Evolutionary conservation across 1,140 invertebrate species (phyloP).

Genomic region (Coenobita brevimanus): DNA sequence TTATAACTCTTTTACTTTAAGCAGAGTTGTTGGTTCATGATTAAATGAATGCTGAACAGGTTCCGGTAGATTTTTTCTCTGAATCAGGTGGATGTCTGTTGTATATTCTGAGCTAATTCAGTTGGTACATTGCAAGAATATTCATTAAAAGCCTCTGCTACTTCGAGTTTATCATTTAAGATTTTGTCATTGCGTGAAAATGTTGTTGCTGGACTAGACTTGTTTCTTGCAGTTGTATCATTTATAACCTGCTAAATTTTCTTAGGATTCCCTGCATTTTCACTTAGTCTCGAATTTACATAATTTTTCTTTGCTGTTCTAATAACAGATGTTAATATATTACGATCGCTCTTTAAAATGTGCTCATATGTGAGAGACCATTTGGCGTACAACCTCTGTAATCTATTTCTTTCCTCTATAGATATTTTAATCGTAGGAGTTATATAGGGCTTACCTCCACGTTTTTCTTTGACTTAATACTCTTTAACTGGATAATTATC

Average conservation of each 20-base stretch:
- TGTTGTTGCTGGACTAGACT: not conserved
- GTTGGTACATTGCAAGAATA: too few species aligned
- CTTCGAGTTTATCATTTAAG: not conserved
- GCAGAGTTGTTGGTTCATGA: too few species aligned
- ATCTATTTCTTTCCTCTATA: not conserved
- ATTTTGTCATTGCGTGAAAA: not conserved
- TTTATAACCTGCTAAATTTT: not conserved
- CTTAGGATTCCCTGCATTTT: slow-evolving; percentile 1
- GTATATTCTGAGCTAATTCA: too few species aligned
- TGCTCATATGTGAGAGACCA: not conserved
- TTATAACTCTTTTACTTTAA: too few species aligned
- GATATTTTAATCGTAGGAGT: too few species aligned
- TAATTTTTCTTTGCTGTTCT: too few species aligned
- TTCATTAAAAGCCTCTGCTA: too few species aligned
- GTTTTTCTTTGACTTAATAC: slow-evolving; percentile 6
- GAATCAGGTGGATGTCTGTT: not conserved
- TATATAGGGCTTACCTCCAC: too few species aligned
- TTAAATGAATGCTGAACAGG: not conserved
- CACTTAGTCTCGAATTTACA: not conserved
- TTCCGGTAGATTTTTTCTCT: not conserved
- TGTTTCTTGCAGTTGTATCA: not conserved
- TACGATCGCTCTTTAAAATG: not conserved
- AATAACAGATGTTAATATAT: not conserved
- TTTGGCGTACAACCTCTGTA: slow-evolving; percentile 3
- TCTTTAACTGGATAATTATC: not conserved